phyloP scores from a whole-genome alignment of 2,113 vertebrate genomes.

The Neolamprologus brichardi region DNA sequence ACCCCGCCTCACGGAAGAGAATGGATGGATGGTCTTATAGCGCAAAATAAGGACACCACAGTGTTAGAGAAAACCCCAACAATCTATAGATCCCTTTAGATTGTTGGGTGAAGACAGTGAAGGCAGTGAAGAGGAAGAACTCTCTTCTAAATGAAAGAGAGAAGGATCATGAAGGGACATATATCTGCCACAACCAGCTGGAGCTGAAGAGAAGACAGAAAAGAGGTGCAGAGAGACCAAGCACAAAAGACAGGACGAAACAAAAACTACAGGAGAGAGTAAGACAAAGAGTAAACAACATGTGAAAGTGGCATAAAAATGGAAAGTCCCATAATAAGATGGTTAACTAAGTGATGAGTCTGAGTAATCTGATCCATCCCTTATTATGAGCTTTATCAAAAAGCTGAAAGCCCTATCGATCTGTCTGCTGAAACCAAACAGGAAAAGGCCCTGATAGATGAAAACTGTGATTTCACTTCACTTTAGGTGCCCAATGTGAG shows the following conservation, averaged over 20 bases:
- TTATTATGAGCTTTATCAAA: not conserved
- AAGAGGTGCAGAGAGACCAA: not conserved
- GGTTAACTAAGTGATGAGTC: not conserved
- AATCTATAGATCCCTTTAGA: not conserved
- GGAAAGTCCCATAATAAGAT: not conserved
- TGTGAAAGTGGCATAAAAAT: not conserved
- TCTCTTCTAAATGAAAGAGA: not conserved
- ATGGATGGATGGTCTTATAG: not conserved
- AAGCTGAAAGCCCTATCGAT: not conserved
- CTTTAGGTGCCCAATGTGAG: not conserved
- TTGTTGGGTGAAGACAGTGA: not conserved
- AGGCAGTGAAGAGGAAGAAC: not conserved
- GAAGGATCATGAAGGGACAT: not conserved
- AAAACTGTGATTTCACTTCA: not conserved
- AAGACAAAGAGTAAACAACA: not conserved
- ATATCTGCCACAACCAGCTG: not conserved
- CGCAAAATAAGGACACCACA: not conserved
- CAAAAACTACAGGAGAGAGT: not conserved
- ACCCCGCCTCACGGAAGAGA: not conserved
- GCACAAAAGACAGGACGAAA: not conserved
- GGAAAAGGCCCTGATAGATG: not conserved
- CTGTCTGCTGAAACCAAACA: not conserved
- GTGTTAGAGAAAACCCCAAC: not conserved
- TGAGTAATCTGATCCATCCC: not conserved
- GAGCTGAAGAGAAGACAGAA: not conserved